A percentile compares a stretch with the other conserved stretches of the same genome.
phyloP scores from a whole-genome alignment of 2,113 vertebrate species.

The Rhinopithecus roxellana region DNA sequence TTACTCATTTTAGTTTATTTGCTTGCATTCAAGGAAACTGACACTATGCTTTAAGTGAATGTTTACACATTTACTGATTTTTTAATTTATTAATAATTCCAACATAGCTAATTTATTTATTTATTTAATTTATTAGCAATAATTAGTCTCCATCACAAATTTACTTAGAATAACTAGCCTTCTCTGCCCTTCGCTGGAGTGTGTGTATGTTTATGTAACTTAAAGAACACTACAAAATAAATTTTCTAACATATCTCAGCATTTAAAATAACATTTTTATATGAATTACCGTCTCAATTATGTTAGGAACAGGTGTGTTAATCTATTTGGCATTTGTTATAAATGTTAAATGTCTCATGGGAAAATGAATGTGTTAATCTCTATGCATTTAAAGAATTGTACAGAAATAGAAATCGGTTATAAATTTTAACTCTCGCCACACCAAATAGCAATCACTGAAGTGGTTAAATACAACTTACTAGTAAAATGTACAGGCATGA shows the following conservation, averaged over 20 bases:
- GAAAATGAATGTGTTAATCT: not conserved
- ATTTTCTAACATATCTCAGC: not conserved
- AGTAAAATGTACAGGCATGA: not conserved
- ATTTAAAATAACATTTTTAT: not conserved
- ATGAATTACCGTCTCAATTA: not conserved
- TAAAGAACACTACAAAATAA: not conserved
- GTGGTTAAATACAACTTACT: not conserved
- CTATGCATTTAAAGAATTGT: not conserved
- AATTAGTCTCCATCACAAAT: not conserved
- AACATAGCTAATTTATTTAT: not conserved
- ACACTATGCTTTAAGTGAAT: not conserved
- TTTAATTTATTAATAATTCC: not conserved
- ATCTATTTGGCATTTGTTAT: not conserved
- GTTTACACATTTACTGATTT: not conserved
- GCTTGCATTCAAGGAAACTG: not conserved
- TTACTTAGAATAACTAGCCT: not conserved
- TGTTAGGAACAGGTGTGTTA: not conserved
- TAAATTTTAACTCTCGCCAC: not conserved
- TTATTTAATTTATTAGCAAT: not conserved
- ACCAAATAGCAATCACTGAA: not conserved
- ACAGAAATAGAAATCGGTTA: not conserved
- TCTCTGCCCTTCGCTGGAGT: not conserved
- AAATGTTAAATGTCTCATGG: not conserved
- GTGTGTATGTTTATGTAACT: not conserved
- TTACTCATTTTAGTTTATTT: not conserved